These are phyloP conservation scores for Oscheius sp. DNA, from an alignment of 2,888 invertebrate genomes.

Conservation along the genomic window DNA sequence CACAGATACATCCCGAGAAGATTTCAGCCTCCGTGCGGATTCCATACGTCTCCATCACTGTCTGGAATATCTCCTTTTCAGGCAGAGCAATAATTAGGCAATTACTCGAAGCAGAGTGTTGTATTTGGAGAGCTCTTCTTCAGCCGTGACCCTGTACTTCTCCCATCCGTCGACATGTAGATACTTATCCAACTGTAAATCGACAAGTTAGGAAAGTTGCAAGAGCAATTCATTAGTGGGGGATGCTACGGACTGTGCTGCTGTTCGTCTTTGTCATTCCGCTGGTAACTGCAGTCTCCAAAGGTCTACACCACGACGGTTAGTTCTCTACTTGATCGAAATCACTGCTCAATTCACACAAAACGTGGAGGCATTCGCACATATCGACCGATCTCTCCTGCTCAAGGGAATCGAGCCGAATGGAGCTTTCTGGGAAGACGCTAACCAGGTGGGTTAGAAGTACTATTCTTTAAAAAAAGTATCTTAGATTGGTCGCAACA, in stretches of 20 bases:
- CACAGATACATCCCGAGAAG: conserved; percentile 66
- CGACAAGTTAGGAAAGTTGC: not conserved
- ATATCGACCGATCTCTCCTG: no score
- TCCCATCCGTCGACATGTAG: conserved; percentile 41
- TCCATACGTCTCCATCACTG: conserved; percentile 67
- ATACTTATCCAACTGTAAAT: conserved; percentile 22
- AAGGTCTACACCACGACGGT: no score
- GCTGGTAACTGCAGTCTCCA: not conserved
- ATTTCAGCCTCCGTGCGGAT: conserved; percentile 70
- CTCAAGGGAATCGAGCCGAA: no score
- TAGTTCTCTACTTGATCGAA: no score
- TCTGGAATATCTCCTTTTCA: conserved; percentile 34
- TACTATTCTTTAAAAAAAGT: not conserved
- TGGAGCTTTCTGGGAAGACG: not conserved
- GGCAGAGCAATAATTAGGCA: not conserved
- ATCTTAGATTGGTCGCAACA: not conserved
- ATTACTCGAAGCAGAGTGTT: conserved; percentile 49
- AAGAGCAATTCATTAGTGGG: no score
- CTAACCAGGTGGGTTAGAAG: not conserved
- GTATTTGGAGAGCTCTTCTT: conserved; percentile 45
- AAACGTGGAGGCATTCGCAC: no score
- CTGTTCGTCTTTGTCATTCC: not conserved
- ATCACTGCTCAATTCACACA: no score
- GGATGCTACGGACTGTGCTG: not conserved
- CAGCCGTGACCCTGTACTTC: conserved; percentile 36